These are phyloP conservation scores for Cecropterus lyciades DNA, from an alignment of 1,140 invertebrate species.

Conservation along the genomic window DNA sequence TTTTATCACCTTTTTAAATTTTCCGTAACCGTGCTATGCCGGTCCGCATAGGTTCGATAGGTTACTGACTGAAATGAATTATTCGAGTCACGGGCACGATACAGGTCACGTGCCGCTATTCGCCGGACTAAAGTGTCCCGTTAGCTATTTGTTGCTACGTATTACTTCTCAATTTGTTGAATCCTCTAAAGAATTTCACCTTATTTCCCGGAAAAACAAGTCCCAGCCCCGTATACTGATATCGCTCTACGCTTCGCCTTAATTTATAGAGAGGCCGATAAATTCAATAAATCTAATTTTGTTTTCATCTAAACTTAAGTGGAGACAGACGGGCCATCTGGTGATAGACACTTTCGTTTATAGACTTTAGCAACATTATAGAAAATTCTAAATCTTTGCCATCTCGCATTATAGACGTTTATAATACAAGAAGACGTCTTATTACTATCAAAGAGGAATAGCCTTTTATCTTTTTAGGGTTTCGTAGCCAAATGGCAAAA, in stretches of 20 bases:
- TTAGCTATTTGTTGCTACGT: slow-evolving; percentile 24
- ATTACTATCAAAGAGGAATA: too few relatives aligned
- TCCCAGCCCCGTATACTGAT: neutral
- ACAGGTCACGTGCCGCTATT: slow-evolving; percentile 21
- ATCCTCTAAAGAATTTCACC: slow-evolving; percentile 14
- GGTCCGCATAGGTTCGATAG: neutral
- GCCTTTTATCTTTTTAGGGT: too few relatives aligned
- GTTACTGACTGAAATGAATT: neutral
- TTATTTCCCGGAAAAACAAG: slow-evolving; percentile 7
- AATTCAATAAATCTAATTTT: neutral
- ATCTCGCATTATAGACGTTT: too few relatives aligned
- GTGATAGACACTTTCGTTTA: too few relatives aligned
- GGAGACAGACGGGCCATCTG: too few relatives aligned
- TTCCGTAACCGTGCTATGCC: too few relatives aligned
- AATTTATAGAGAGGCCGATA: neutral
- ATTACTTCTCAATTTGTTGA: slow-evolving; percentile 27
- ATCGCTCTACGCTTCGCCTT: neutral
- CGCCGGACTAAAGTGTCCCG: slow-evolving; percentile 29
- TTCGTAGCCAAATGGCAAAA: too few relatives aligned
- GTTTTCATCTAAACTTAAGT: neutral
- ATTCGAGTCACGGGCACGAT: slow-evolving; percentile 12
- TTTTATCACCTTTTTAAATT: too few relatives aligned
- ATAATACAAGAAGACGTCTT: too few relatives aligned
- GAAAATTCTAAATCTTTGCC: too few relatives aligned
- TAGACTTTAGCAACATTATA: too few relatives aligned